Percentiles rank a stretch among this genome's conserved stretches.
Evolutionary conservation across 2,113 vertebrate genomes (phyloP).

Genomic region (Zosterops japonicus): DNA sequence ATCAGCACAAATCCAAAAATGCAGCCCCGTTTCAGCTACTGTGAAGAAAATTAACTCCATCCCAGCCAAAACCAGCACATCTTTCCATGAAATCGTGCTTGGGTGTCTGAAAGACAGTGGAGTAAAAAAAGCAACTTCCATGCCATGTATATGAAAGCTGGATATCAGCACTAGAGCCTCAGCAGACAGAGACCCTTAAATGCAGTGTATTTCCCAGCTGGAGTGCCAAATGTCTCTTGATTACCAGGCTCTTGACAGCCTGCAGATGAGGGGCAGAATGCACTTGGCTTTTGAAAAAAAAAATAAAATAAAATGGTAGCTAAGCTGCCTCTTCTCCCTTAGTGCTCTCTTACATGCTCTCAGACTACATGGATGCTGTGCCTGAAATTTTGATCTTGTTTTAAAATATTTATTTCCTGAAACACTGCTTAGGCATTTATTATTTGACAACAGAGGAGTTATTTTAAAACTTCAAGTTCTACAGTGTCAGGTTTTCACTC

Average conservation of each 20-base stretch:
- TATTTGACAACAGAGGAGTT: slow-evolving; percentile 44
- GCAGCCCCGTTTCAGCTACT: background rate
- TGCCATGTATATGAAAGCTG: rapidly evolving
- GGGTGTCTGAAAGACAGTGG: background rate
- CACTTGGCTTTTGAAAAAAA: background rate
- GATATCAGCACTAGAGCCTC: background rate
- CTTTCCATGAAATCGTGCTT: background rate
- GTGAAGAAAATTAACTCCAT: background rate
- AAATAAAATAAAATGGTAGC: background rate
- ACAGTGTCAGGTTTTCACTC: slow-evolving; percentile 44
- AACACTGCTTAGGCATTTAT: slow-evolving; percentile 5
- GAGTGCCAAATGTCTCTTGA: slow-evolving; percentile 41
- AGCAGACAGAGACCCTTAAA: slow-evolving; percentile 12
- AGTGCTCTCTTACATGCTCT: background rate
- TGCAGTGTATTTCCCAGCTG: slow-evolving; percentile 29
- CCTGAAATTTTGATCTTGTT: slow-evolving; percentile 20
- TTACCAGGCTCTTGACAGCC: slow-evolving; percentile 16
- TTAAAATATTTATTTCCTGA: slow-evolving; percentile 52
- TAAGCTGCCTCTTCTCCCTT: background rate
- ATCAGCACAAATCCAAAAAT: background rate
- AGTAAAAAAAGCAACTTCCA: background rate
- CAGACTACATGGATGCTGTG: background rate
- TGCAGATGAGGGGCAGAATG: background rate
- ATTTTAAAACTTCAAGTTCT: slow-evolving; percentile 28
- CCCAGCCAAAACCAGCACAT: background rate